Evolutionary conservation across 2,113 vertebrate genomes (phyloP).

Genomic region (Labeo rohita): DNA sequence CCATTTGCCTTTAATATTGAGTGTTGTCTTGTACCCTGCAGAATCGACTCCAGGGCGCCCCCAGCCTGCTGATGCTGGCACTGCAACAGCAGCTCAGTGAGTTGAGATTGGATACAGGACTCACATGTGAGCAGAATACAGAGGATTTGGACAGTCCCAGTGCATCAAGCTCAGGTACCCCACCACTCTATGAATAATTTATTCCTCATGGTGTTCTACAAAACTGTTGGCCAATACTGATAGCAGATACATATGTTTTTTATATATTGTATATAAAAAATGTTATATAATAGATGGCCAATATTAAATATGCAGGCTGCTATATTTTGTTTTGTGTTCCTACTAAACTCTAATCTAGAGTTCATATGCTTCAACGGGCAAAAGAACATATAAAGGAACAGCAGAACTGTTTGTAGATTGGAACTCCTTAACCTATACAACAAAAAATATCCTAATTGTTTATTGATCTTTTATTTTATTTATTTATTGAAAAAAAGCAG

Average conservation of each 20-base stretch:
- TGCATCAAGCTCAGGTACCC: slow-evolving; percentile 67
- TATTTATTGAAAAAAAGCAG: too few relatives aligned
- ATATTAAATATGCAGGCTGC: neutral
- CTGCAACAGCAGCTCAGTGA: slow-evolving; percentile 77
- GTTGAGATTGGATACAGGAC: slow-evolving; percentile 65
- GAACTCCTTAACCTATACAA: neutral
- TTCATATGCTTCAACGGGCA: neutral
- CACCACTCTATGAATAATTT: neutral
- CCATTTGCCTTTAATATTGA: neutral
- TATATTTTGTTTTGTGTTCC: neutral
- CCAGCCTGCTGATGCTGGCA: slow-evolving; percentile 71
- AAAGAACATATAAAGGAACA: neutral
- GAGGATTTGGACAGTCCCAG: slow-evolving; percentile 62
- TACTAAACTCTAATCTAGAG: neutral
- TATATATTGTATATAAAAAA: neutral
- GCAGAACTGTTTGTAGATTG: neutral
- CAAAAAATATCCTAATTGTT: too few relatives aligned
- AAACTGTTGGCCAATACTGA: neutral
- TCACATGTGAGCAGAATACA: slow-evolving; percentile 60
- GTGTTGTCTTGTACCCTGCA: slow-evolving; percentile 52
- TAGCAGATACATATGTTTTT: neutral
- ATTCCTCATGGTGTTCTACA: neutral
- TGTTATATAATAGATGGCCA: neutral
- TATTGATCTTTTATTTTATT: too few relatives aligned
- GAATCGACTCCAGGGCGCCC: slow-evolving; percentile 71